A percentile compares a stretch with the other conserved stretches of the same genome.
Conservation (phyloP, 1,140 invertebrate genomes). For the Drosophila pallidifrons region DNA sequence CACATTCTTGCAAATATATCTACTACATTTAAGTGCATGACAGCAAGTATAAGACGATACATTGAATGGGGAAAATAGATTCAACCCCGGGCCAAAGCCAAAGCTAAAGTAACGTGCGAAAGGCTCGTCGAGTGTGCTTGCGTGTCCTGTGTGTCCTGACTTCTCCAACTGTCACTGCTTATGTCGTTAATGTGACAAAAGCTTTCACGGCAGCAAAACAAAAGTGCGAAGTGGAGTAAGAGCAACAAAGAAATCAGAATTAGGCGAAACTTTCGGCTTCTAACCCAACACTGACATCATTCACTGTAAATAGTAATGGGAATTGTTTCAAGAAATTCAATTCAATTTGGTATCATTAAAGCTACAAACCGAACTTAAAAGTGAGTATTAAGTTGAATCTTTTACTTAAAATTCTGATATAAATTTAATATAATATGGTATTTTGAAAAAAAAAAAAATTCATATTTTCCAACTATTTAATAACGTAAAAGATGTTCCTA, state of each 20-base stretch:
- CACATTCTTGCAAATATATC: constrained; percentile 14
- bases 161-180: constrained; percentile 46
- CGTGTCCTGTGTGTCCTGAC: constrained; percentile 43
- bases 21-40: constrained; percentile 9
- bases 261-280: constrained; percentile 8
- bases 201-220: constrained; percentile 40
- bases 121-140: constrained; percentile 25
- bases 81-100: constrained; percentile 29
- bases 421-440: too few relatives aligned
- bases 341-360: not conserved
- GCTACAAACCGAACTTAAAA: not conserved
- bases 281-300: constrained; percentile 23
- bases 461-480: too few relatives aligned
- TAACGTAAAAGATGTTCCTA: too few relatives aligned
- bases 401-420: not conserved
- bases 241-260: constrained; percentile 40
- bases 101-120: constrained; percentile 16
- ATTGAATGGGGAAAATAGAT: constrained; percentile 13
- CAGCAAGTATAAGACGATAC: not conserved
- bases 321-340: not conserved
- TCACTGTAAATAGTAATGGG: not conserved
- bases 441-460: too few relatives aligned
- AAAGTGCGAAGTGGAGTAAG: constrained; percentile 58
- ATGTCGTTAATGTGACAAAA: constrained; percentile 68
- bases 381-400: not conserved